These are phyloP conservation scores for Peromyscus nudipes DNA, from an alignment of 2,797 vertebrate genomes.

Conservation along the genomic window DNA sequence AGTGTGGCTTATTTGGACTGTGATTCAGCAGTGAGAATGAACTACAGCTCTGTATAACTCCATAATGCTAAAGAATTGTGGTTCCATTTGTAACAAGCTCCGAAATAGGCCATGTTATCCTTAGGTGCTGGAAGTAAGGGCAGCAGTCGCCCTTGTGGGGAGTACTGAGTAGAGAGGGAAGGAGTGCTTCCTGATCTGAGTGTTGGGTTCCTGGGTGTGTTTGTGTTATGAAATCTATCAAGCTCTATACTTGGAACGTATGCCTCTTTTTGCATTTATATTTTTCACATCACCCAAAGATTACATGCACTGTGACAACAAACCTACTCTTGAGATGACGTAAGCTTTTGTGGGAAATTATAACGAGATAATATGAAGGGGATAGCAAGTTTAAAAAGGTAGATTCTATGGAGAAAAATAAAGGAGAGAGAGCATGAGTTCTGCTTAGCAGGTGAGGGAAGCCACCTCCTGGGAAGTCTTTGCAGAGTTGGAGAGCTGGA, in stretches of 20 bases:
- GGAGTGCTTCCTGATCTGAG: constrained; percentile 9
- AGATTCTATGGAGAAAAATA: constrained; percentile 14
- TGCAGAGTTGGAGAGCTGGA: constrained; percentile 2
- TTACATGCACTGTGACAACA: not conserved
- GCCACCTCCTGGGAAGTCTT: not conserved
- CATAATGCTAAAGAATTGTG: constrained; percentile 15
- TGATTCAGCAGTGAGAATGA: not conserved
- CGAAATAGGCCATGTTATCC: constrained; percentile 22
- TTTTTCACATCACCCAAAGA: constrained; percentile 16
- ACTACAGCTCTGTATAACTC: not conserved
- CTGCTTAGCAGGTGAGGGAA: constrained; percentile 33
- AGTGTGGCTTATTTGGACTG: not conserved
- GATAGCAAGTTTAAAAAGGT: constrained; percentile 35
- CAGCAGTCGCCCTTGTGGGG: not conserved
- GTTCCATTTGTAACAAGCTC: constrained; percentile 4
- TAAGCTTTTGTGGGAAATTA: constrained; percentile 19
- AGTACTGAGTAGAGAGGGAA: not conserved
- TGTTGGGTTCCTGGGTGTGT: not conserved
- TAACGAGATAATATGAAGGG: constrained; percentile 42
- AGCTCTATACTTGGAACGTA: not conserved
- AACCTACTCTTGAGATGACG: not conserved
- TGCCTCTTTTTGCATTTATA: not conserved
- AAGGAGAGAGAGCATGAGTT: not conserved
- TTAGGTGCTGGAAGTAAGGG: not conserved
- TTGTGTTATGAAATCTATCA: constrained; percentile 32